Base-by-base conservation (phyloP, 2,113 vertebrate species). In the Lepidothrix coronata region DNA sequence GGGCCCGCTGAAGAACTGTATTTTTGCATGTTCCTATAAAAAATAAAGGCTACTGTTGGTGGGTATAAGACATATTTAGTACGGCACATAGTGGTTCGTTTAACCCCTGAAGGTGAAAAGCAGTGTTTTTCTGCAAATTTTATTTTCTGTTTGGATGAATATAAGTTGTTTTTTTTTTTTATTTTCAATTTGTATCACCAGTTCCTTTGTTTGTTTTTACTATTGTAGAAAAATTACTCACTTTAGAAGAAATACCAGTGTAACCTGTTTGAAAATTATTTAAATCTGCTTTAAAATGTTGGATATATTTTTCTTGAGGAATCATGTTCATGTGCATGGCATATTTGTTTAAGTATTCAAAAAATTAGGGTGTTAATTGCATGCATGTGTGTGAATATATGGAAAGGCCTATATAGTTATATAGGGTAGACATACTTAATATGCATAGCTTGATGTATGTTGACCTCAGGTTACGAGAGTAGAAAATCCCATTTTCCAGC, bases 401-500 rank as follows among this genome's bases (percentile, higher is more conserved):
- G 31, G 77, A 83, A 82, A 84, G 65, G 49, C 62, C 88, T 85
- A 72, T 90, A 88, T 39, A 51, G 61, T 65, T 84, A 31, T 89
- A 94, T 96, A 91, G 67, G 88, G 41, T 79, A 95, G 96, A 74
- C 20, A 41, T 96, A 95, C 86, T 98, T 98, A 97, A 97, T 98
- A 98, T 98, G 97, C 98, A 94, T 10, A 94, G 95, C 97, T 96
- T 97, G 97, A 97, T 97, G 96, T 96, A 96, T 97, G 88, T 97
- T 98, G 98, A 98, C 98, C 98, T 97, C 96, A 96, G 98, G 97
- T 98, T 98, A 98, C 30, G 21, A 96, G 96, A 98, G 96, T 97
- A 98, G 97, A 98, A 98, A 98, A 98, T 98, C 98, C 98, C 97
- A 98, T 98, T 98, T 98, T 98, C 98, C 97, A 98, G 98, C 98